Conservation (phyloP, 2,113 vertebrate species). For the Mesocricetus auratus region DNA sequence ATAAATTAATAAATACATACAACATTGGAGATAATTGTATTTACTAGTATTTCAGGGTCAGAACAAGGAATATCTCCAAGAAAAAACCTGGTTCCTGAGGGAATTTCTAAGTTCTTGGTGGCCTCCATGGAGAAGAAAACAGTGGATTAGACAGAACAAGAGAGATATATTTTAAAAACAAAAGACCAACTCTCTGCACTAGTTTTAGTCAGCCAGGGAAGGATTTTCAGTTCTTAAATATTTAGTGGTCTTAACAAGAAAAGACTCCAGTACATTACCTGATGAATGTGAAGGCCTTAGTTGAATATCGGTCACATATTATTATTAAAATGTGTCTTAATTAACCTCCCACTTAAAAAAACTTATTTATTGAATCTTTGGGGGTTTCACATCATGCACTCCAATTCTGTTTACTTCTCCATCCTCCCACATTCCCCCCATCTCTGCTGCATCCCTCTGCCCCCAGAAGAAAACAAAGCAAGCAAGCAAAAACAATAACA, state of each 20-base stretch:
- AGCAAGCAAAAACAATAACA: no score
- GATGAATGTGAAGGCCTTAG: slow-evolving; percentile 35
- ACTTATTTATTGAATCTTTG: no score
- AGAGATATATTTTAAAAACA: not conserved
- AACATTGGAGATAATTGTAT: slow-evolving; percentile 51
- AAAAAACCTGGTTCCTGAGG: slow-evolving; percentile 1
- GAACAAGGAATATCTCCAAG: slow-evolving; percentile 42
- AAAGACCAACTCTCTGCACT: not conserved
- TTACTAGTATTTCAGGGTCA: slow-evolving; percentile 48
- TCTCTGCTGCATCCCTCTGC: no score
- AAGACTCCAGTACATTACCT: not conserved
- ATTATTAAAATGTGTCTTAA: slow-evolving; percentile 24
- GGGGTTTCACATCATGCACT: no score
- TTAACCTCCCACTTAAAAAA: not conserved
- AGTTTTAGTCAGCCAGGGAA: not conserved
- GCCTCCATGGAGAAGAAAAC: slow-evolving; percentile 33
- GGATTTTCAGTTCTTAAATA: not conserved
- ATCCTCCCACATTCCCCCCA: no score
- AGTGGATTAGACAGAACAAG: not conserved
- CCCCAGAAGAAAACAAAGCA: no score
- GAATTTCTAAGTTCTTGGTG: slow-evolving; percentile 29
- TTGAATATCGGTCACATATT: not conserved
- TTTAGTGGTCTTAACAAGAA: slow-evolving; percentile 17
- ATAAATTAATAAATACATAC: slow-evolving; percentile 62
- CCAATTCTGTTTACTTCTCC: no score